These are phyloP conservation scores for Nothura maculosa DNA, from an alignment of 2,797 vertebrate species.

Conservation along the genomic window DNA sequence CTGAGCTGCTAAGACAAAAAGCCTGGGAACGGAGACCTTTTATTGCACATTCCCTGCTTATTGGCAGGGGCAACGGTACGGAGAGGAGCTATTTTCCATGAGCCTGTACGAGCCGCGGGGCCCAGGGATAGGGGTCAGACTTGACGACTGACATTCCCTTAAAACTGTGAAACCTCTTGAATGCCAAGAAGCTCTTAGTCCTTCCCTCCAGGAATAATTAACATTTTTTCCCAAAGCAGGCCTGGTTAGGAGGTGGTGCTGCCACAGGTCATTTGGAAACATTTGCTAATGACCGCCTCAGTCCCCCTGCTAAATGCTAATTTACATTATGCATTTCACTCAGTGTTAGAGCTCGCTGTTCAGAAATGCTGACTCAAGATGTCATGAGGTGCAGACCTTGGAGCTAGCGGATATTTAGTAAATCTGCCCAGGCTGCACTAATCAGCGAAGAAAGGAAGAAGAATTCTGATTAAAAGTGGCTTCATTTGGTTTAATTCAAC, in stretches of 20 bases:
- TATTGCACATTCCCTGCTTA: background rate
- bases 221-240: constrained; percentile 16
- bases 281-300: constrained; percentile 12
- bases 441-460: constrained; percentile 26
- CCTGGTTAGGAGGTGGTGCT: background rate
- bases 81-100: background rate
- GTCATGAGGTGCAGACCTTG: background rate
- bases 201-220: constrained; percentile 3
- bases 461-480: constrained; percentile 31
- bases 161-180: background rate
- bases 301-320: constrained; percentile 18
- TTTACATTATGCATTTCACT: constrained; percentile 44
- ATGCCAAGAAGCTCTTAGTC: background rate
- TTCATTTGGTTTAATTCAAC: constrained; percentile 25
- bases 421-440: constrained; percentile 24
- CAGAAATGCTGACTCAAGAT: constrained; percentile 64
- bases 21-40: background rate
- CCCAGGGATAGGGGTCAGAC: background rate
- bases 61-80: background rate
- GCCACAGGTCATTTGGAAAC: constrained; percentile 35
- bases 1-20: background rate
- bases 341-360: background rate
- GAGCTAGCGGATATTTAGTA: constrained; percentile 21
- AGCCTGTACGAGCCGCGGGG: background rate
- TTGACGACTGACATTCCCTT: background rate